Base-by-base conservation (phyloP, 1,140 invertebrate genomes). In the Camponotus vicinus region DNA sequence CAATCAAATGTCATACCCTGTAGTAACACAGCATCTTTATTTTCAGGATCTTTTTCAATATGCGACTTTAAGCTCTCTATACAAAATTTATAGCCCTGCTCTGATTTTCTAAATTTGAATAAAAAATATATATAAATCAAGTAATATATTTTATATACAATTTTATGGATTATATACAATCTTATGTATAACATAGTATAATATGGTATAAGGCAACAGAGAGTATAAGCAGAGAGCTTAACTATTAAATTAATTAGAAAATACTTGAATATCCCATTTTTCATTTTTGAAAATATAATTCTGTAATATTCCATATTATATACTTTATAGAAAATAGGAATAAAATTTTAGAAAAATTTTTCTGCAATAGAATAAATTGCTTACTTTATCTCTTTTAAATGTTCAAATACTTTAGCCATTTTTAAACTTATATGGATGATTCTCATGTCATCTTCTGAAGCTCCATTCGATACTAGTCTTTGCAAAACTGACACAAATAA, bases 401-500 rank as follows among this genome's bases (percentile, higher is more conserved):
- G 93, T 91, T 97, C 96, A 87, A 96, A 96, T 87, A 97, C 96
- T 94, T 96, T 97, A 66, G 97, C 97, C 92, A 98, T 93, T 95
- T 98, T 97, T 77, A 97, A 93, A 94, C 98, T 98, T 75, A 98
- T 97, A 92, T 98, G 97, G 70, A 98, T 94, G 27, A 96, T 94
- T 93, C 97, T 97, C 63, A 97, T 96, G 94, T 98, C 98, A 93
- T 98, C 96, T 92, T 97, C 93, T 0, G 95, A 90, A 49, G 96
- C 95, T 13, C 98, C 98, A 87, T 96, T 95, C 4, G 96, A 92
- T 86, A 98, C 95, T 55, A 98, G 95, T 89, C 97, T 96, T 93
- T 97, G 97, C 95, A 98, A 97, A 2, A 99, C 97, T 69, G 96
- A 96, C 15, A 97, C 95, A 95, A 98, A 99, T 34, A 99, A 94